Evolutionary conservation across 2,797 vertebrate genomes (phyloP).

Genomic region (Pitangus sulphuratus): DNA sequence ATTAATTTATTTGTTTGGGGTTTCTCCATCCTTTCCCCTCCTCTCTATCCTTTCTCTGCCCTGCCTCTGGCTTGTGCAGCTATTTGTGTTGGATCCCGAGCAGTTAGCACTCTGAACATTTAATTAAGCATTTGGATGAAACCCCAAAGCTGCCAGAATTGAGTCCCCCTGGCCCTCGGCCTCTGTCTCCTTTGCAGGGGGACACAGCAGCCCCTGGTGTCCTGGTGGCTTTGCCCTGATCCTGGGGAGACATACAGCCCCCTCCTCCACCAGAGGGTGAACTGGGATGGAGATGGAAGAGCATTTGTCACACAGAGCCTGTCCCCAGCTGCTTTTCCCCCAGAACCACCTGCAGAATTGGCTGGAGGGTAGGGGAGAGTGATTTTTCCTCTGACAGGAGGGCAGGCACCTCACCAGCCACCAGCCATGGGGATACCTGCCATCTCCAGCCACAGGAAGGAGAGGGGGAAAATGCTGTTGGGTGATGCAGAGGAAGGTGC

Average conservation of each 20-base stretch:
- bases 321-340: background rate
- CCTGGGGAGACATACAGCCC: accelerated
- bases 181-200: background rate
- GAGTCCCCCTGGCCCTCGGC: background rate
- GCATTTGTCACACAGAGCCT: background rate
- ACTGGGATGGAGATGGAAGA: accelerated
- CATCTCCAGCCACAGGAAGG: accelerated
- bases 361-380: accelerated
- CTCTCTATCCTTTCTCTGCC: background rate
- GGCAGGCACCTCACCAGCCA: background rate
- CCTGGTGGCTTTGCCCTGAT: background rate
- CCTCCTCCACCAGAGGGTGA: background rate
- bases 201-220: accelerated
- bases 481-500: background rate
- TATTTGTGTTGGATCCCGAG: constrained; percentile 30
- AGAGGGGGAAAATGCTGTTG: too few species aligned
- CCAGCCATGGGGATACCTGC: accelerated
- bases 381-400: background rate
- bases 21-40: background rate
- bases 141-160: background rate
- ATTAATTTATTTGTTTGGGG: constrained; percentile 2
- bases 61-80: background rate
- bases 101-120: constrained; percentile 29
- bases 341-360: accelerated
- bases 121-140: constrained; percentile 3